These are phyloP conservation scores for Thera obeliscata DNA, from an alignment of 2,888 invertebrate genomes.

Conservation along the genomic window DNA sequence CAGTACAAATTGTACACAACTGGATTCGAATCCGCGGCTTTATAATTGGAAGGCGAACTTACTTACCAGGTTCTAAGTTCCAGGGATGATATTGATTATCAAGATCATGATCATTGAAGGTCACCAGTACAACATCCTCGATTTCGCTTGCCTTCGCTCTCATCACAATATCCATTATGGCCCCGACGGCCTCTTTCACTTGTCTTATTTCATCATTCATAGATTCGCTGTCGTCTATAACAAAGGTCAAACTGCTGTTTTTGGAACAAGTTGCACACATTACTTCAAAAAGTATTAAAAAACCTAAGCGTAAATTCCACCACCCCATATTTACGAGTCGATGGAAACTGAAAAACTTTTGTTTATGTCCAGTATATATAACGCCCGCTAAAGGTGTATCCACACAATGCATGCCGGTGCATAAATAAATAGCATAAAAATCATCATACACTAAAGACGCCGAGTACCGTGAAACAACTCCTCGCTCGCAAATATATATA, in stretches of 20 bases:
- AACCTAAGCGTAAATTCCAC: not conserved
- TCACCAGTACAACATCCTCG: slow-evolving; percentile 51
- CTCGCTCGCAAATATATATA: too few relatives aligned
- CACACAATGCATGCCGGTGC: too few relatives aligned
- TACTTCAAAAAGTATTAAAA: slow-evolving; percentile 19
- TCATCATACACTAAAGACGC: too few relatives aligned
- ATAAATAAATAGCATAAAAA: too few relatives aligned
- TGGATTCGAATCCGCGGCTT: too few relatives aligned
- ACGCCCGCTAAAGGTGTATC: not conserved
- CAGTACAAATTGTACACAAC: too few relatives aligned
- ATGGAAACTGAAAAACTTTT: not conserved
- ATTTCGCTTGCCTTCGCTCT: slow-evolving; percentile 46
- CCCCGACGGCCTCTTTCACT: slow-evolving; percentile 41
- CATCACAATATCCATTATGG: slow-evolving; percentile 46
- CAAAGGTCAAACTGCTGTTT: slow-evolving; percentile 47
- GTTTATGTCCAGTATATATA: not conserved
- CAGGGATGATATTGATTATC: not conserved
- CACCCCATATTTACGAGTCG: slow-evolving; percentile 1
- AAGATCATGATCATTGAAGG: slow-evolving; percentile 58
- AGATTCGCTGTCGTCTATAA: slow-evolving; percentile 52
- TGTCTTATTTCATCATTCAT: slow-evolving; percentile 46
- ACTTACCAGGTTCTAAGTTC: not conserved
- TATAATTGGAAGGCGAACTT: too few relatives aligned
- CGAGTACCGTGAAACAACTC: too few relatives aligned
- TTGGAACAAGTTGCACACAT: slow-evolving; percentile 39